Percentiles rank a stretch among this genome's conserved stretches.
phyloP scores from a whole-genome alignment of 2,797 vertebrate genomes.

The Oryzias sinensis region DNA sequence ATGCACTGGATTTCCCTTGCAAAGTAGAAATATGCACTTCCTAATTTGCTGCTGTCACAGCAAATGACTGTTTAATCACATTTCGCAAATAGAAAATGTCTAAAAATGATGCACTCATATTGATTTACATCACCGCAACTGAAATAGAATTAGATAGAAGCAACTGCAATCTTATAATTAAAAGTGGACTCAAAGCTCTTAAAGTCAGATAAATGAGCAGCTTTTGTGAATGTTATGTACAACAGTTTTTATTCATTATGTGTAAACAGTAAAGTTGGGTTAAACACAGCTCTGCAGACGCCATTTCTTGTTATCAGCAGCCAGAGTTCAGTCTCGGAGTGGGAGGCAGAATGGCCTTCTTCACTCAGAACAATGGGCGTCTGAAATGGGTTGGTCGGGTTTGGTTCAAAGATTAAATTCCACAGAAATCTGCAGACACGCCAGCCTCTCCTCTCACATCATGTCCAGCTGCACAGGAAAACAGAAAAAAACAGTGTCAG shows the following conservation, averaged over 20 bases:
- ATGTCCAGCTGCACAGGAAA: slow-evolving; percentile 88
- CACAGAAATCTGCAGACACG: slow-evolving; percentile 31
- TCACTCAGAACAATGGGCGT: slow-evolving; percentile 41
- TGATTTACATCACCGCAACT: background rate
- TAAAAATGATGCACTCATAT: too few relatives aligned
- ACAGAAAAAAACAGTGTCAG: slow-evolving; percentile 17
- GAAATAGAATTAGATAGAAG: background rate
- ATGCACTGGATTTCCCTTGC: too few relatives aligned
- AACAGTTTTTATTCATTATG: slow-evolving; percentile 2
- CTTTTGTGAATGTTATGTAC: background rate
- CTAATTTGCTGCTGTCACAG: too few relatives aligned
- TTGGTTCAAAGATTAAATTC: slow-evolving; percentile 39
- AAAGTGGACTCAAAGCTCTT: slow-evolving; percentile 1
- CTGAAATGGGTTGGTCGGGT: slow-evolving; percentile 35
- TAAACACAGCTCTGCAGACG: background rate
- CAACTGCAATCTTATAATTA: background rate
- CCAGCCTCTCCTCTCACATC: slow-evolving; percentile 79
- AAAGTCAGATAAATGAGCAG: background rate
- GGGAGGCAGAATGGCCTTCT: too few relatives aligned
- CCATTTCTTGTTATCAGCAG: too few relatives aligned
- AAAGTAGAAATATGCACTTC: too few relatives aligned
- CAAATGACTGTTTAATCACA: too few relatives aligned
- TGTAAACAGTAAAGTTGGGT: background rate
- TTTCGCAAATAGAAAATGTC: too few relatives aligned
- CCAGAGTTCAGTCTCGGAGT: too few relatives aligned